phyloP scores from a whole-genome alignment of 2,113 vertebrate species.

The Xyrauchen texanus region DNA sequence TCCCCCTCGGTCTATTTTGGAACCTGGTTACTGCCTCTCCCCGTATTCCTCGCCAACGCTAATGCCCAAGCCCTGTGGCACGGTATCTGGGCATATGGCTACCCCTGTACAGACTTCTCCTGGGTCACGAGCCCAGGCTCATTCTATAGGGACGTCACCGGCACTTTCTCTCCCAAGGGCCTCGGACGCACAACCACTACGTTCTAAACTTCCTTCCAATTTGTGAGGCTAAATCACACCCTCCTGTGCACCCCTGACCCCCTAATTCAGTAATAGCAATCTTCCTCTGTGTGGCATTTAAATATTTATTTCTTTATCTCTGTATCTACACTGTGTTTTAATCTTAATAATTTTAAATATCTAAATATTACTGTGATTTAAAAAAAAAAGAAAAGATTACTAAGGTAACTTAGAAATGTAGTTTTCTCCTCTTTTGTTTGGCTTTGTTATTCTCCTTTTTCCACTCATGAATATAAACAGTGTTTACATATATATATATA shows the following conservation, averaged over 20 bases:
- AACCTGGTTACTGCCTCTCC: slow-evolving; percentile 80
- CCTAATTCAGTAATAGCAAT: slow-evolving; percentile 62
- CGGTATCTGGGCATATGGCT: slow-evolving; percentile 74
- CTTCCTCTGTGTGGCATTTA: slow-evolving; percentile 57
- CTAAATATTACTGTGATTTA: slow-evolving; percentile 73
- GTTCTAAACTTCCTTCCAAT: slow-evolving; percentile 93
- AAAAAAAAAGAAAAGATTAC: slow-evolving; percentile 17
- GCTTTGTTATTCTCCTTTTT: slow-evolving; percentile 58
- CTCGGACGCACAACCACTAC: slow-evolving; percentile 65
- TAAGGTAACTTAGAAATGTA: slow-evolving; percentile 59
- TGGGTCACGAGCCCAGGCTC: slow-evolving; percentile 81
- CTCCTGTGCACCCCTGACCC: slow-evolving; percentile 67
- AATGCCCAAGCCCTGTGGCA: slow-evolving; percentile 81
- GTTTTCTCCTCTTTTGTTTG: slow-evolving; percentile 38
- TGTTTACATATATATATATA: no score
- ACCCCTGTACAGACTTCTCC: slow-evolving; percentile 71
- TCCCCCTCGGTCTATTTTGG: slow-evolving; percentile 78
- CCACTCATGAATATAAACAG: slow-evolving; percentile 60
- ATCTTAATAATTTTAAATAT: slow-evolving; percentile 53
- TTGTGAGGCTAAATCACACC: slow-evolving; percentile 86
- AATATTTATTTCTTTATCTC: slow-evolving; percentile 60
- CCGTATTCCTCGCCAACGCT: slow-evolving; percentile 82
- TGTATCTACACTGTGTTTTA: slow-evolving; percentile 67
- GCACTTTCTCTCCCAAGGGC: slow-evolving; percentile 55
- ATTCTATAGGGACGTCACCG: slow-evolving; percentile 73